These are phyloP conservation scores for Clarias gariepinus DNA, from an alignment of 2,113 vertebrate genomes.

Conservation along the genomic window DNA sequence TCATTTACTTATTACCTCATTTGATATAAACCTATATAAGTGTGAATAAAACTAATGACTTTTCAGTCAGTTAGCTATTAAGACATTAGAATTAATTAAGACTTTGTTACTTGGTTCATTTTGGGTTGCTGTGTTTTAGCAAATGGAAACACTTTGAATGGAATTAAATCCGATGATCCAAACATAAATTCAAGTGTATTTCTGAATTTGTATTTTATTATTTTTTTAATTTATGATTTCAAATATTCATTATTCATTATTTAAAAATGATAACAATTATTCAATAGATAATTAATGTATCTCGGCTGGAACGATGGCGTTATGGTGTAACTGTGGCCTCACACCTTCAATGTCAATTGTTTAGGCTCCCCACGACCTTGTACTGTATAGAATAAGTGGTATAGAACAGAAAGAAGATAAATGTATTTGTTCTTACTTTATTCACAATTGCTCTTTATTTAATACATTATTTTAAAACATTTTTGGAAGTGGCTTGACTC, in stretches of 20 bases:
- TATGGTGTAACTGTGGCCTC: too few relatives aligned
- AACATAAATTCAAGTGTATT: background rate
- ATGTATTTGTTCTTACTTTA: too few relatives aligned
- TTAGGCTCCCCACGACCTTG: too few relatives aligned
- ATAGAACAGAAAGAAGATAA: too few relatives aligned
- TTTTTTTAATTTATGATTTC: background rate
- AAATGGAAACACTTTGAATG: background rate
- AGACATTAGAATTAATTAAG: too few relatives aligned
- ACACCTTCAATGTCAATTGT: too few relatives aligned
- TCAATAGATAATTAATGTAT: too few relatives aligned
- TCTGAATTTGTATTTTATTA: background rate
- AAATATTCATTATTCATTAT: background rate
- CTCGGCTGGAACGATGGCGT: too few relatives aligned
- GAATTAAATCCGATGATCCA: background rate
- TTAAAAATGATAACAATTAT: background rate
- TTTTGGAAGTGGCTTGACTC: too few relatives aligned
- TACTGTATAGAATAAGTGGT: too few relatives aligned
- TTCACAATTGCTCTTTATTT: too few relatives aligned
- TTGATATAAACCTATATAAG: background rate
- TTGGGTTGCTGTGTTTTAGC: background rate
- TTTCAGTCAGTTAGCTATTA: background rate
- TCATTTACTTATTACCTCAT: background rate
- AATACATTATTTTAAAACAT: too few relatives aligned
- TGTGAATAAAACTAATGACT: background rate
- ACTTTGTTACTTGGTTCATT: background rate